Evolutionary conservation across 2,797 vertebrate species (phyloP), one percentile per base, ranked within the genome.

Genomic region (Hypotaenidia okinawae): DNA sequence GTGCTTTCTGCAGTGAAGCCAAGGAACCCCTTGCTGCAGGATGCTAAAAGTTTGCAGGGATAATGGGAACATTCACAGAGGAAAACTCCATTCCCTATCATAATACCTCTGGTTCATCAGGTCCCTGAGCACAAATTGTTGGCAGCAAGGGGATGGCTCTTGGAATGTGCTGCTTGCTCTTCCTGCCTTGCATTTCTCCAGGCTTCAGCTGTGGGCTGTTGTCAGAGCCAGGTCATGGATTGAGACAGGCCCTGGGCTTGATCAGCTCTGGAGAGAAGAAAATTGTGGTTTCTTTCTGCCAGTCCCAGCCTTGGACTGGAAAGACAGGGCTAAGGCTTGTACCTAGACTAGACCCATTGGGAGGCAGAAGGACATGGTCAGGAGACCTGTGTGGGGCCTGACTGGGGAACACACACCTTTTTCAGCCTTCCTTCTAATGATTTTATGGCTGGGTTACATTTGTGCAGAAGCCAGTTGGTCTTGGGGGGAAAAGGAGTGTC

Each of bases 401-500:
- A 3, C 0, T 77, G 16, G 27, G 32, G 27, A n/a, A 6, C 3
- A 30, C 15, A 25, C 7, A n/a, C 4, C 2, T 78, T 90, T 52
- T 22, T 54, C 68, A 67, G 3, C 16, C 32, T 68, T 68, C 13
- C 21, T 55, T 47, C 28, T 19, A 16, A 37, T 16, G 30, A 8
- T 88, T 7, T 59, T 28, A 11, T 5, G 63, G 9, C 10, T 25
- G 51, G 33, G 54, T n/a, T 45, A 5, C 18, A 6, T 1, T 30
- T 25, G 11, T 45, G 19, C 10, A 58, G 77, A 79, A 61, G 1
- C 3, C 55, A 32, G 0, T 1, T 0, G 0, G 3, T 15, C 30
- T 22, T 43, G 19, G 45, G 45, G 45, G 21, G 21, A 10, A 47
- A 47, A 13, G 8, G 5, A 22, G 12, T 3, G 7, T 10, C 13